These are phyloP conservation scores for Mythimna impura DNA, from an alignment of 2,888 invertebrate species.

Conservation along the genomic window DNA sequence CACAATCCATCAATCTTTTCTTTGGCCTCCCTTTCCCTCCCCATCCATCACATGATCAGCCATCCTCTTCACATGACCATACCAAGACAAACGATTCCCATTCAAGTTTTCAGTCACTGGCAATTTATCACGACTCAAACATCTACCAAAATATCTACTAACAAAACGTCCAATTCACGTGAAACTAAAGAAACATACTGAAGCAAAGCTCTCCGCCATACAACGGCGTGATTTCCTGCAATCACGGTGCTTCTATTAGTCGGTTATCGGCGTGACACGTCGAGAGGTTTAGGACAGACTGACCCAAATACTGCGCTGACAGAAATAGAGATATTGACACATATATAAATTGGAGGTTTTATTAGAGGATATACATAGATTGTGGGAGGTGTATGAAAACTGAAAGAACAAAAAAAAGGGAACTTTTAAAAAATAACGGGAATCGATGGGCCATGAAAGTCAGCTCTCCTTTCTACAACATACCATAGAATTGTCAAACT, in stretches of 20 bases:
- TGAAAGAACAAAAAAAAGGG: too few relatives aligned
- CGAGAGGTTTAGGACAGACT: slow-evolving; percentile 36
- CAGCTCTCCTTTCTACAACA: background rate
- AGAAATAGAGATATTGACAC: slow-evolving; percentile 21
- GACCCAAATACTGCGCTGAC: slow-evolving; percentile 44
- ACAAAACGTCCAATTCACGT: slow-evolving; percentile 1
- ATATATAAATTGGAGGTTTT: slow-evolving; percentile 11
- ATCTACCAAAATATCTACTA: background rate
- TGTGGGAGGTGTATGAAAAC: background rate
- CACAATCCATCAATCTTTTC: too few relatives aligned
- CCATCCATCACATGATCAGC: too few relatives aligned
- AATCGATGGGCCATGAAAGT: too few relatives aligned
- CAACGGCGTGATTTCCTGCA: slow-evolving; percentile 31
- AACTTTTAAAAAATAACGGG: too few relatives aligned
- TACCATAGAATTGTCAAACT: background rate
- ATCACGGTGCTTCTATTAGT: slow-evolving; percentile 34
- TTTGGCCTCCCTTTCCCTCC: too few relatives aligned
- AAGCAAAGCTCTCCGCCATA: background rate
- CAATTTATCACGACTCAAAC: too few relatives aligned
- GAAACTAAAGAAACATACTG: slow-evolving; percentile 23
- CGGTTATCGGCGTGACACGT: slow-evolving; percentile 32
- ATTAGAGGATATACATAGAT: background rate
- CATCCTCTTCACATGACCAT: too few relatives aligned
- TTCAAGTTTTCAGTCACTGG: too few relatives aligned
- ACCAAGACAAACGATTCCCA: too few relatives aligned